Evolutionary conservation across 2,888 invertebrate genomes (phyloP).

Genomic region (Gastrophysa polygoni): DNA sequence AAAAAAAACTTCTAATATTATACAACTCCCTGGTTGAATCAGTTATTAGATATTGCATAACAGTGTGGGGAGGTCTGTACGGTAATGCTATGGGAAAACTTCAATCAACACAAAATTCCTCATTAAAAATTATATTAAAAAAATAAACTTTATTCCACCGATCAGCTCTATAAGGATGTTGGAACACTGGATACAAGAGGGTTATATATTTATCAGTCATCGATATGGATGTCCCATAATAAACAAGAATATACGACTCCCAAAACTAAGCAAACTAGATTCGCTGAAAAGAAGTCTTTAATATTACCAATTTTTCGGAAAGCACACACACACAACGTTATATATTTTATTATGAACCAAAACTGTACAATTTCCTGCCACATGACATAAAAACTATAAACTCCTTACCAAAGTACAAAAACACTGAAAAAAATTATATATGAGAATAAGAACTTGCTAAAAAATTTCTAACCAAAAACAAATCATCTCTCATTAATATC

Average conservation of each 20-base stretch:
- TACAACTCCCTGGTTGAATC: constrained; percentile 7
- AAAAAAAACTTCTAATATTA: constrained; percentile 3
- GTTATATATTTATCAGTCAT: background rate
- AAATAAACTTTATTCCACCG: background rate
- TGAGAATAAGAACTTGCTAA: too few relatives aligned
- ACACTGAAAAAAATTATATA: background rate
- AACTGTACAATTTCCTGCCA: too few relatives aligned
- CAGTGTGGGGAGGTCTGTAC: too few relatives aligned
- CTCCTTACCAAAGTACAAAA: constrained; percentile 1
- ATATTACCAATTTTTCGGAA: constrained; percentile 1
- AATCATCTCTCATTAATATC: too few relatives aligned
- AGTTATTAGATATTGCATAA: too few relatives aligned
- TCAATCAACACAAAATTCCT: constrained; percentile 3
- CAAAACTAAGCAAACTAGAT: background rate
- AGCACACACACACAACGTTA: too few relatives aligned
- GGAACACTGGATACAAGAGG: too few relatives aligned
- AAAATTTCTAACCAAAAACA: too few relatives aligned
- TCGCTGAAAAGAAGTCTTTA: constrained; percentile 4
- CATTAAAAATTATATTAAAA: constrained; percentile 5
- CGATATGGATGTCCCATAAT: background rate
- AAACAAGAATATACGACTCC: constrained; percentile 1
- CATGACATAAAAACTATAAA: too few relatives aligned
- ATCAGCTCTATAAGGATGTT: constrained; percentile 4
- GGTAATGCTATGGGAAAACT: background rate
- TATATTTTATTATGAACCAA: too few relatives aligned